These are phyloP conservation scores for Geococcyx californianus DNA, from an alignment of 2,113 vertebrate genomes.

Conservation along the genomic window DNA sequence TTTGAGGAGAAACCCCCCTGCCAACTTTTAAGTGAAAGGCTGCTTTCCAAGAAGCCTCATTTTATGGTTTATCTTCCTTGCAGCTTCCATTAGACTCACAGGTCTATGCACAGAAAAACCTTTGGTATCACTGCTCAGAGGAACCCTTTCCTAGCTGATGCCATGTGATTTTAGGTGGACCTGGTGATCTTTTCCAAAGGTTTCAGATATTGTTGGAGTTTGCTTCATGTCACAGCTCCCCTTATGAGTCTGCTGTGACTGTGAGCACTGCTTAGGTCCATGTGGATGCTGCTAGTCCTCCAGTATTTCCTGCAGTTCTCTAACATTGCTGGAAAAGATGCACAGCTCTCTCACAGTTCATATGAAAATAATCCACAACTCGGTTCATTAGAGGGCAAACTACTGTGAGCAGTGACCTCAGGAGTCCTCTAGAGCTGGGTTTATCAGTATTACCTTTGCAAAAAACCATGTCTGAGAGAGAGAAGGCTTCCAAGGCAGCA, in stretches of 20 bases:
- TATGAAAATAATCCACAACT: not conserved
- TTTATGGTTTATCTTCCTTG: not conserved
- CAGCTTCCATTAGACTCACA: not conserved
- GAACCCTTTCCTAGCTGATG: not conserved
- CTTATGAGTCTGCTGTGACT: not conserved
- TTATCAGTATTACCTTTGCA: not conserved
- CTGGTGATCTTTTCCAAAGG: not conserved
- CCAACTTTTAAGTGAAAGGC: not conserved
- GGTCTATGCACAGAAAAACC: not conserved
- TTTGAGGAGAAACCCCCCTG: fast-evolving
- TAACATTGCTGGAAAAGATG: not conserved
- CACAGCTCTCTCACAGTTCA: not conserved
- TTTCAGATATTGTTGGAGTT: not conserved
- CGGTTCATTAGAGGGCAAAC: not conserved
- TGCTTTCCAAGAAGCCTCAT: not conserved
- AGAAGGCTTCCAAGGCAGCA: not conserved
- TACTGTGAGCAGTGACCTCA: not conserved
- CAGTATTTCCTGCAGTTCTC: not conserved
- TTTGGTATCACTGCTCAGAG: not conserved
- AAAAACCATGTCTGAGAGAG: not conserved
- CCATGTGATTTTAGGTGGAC: not conserved
- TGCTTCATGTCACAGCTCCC: fast-evolving
- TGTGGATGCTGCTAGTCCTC: not conserved
- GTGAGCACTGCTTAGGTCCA: not conserved
- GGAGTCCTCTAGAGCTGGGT: not conserved